These are phyloP conservation scores for Hydrolagus colliei DNA, from an alignment of 2,797 vertebrate species.

Conservation along the genomic window DNA sequence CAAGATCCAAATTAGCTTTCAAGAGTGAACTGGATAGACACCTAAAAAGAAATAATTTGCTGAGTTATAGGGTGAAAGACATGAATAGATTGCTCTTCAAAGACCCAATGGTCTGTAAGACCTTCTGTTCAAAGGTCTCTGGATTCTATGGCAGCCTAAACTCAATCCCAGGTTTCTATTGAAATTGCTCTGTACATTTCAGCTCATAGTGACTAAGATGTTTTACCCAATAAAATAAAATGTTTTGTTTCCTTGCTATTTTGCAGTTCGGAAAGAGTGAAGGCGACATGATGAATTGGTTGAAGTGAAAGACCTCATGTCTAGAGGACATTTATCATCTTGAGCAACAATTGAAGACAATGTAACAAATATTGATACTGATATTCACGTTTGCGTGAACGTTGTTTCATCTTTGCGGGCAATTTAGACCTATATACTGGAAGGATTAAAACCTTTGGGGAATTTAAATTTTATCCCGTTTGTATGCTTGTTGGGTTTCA, in stretches of 20 bases:
- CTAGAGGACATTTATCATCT: background rate
- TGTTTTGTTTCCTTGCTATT: background rate
- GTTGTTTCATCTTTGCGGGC: slow-evolving; percentile 23
- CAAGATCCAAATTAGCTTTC: too few relatives aligned
- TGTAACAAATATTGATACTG: slow-evolving; percentile 23
- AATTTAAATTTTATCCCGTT: slow-evolving; percentile 13
- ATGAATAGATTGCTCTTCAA: too few relatives aligned
- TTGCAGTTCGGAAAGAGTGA: slow-evolving; percentile 8
- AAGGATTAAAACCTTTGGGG: background rate
- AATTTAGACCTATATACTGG: background rate
- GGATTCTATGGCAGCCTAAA: too few relatives aligned
- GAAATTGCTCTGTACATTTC: background rate
- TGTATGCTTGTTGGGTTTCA: slow-evolving; percentile 25
- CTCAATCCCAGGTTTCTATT: background rate
- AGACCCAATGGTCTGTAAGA: too few relatives aligned
- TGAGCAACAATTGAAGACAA: slow-evolving; percentile 10
- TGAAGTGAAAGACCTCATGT: background rate
- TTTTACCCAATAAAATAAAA: background rate
- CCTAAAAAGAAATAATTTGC: too few relatives aligned
- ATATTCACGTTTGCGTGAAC: background rate
- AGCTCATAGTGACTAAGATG: background rate
- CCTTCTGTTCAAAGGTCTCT: too few relatives aligned
- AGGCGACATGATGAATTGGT: background rate
- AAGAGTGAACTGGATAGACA: too few relatives aligned
- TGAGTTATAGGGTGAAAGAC: too few relatives aligned